Conservation (phyloP, 2,113 vertebrate genomes). For the Cepphus grylle region DNA sequence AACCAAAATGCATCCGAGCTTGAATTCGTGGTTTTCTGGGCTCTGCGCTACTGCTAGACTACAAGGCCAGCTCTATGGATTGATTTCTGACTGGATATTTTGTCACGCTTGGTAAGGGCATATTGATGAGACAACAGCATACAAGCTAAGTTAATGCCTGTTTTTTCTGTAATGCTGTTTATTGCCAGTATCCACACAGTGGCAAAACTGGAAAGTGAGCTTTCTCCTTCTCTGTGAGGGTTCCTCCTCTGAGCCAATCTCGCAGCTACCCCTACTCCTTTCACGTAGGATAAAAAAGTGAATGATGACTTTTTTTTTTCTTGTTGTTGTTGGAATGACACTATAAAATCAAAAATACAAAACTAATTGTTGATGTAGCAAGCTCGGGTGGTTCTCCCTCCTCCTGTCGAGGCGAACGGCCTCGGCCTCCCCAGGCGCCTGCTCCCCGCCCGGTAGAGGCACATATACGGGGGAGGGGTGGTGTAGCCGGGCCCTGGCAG, state of each 20-base stretch:
- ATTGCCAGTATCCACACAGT: not conserved
- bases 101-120: not conserved
- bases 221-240: not conserved
- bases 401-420: not conserved
- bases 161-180: not conserved
- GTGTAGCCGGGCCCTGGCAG: not conserved
- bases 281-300: not conserved
- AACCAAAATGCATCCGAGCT: fast-evolving
- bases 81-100: not conserved
- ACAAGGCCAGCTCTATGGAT: not conserved
- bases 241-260: not conserved
- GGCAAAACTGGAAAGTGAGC: not conserved
- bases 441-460: not conserved
- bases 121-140: not conserved
- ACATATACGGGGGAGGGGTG: not conserved
- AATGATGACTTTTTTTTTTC: not conserved
- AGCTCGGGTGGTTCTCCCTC: not conserved
- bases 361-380: not conserved
- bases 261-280: not conserved
- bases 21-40: not conserved
- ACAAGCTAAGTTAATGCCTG: not conserved
- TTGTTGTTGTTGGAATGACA: not conserved
- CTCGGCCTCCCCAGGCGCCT: not conserved
- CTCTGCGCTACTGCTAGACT: not conserved
- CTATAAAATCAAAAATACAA: not conserved